These are phyloP conservation scores for Scaptomyza parva DNA, from an alignment of 2,888 invertebrate species.

Conservation along the genomic window DNA sequence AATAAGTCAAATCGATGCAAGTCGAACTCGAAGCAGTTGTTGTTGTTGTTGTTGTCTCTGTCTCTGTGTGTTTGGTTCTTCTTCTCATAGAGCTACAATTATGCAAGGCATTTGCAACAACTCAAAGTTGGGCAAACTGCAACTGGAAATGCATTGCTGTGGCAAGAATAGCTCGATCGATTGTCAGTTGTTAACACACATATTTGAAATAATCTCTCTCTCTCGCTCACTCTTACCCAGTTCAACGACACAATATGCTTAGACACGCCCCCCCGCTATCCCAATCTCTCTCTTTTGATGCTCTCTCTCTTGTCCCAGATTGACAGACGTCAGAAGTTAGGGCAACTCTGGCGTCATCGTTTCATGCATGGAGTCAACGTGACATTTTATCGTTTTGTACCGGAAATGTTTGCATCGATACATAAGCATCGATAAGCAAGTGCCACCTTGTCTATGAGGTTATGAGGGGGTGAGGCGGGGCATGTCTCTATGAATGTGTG, in stretches of 20 bases:
- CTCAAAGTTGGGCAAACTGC: slow-evolving; percentile 37
- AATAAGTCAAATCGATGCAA: slow-evolving; percentile 64
- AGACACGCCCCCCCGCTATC: slow-evolving; percentile 8
- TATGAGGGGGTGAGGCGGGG: slow-evolving; percentile 13
- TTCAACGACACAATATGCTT: slow-evolving; percentile 51
- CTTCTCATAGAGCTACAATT: slow-evolving; percentile 49
- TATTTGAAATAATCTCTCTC: slow-evolving; percentile 63
- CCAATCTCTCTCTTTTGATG: too few relatives aligned
- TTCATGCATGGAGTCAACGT: slow-evolving; percentile 59
- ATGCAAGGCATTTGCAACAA: slow-evolving; percentile 73
- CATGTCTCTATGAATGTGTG: slow-evolving; percentile 6
- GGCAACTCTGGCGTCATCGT: slow-evolving; percentile 25
- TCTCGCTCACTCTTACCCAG: slow-evolving; percentile 27
- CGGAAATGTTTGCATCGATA: slow-evolving; percentile 79
- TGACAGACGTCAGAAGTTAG: slow-evolving; percentile 53
- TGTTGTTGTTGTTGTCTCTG: too few relatives aligned
- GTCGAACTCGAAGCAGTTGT: too few relatives aligned
- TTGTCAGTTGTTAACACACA: slow-evolving; percentile 79
- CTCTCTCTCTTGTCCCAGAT: slow-evolving; percentile 27
- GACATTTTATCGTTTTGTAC: slow-evolving; percentile 77
- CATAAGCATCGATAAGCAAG: slow-evolving; percentile 46
- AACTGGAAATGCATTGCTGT: slow-evolving; percentile 60
- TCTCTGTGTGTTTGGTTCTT: too few relatives aligned
- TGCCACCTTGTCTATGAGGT: slow-evolving; percentile 1
- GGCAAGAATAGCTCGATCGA: slow-evolving; percentile 63